These are phyloP conservation scores for Trimorus sp. DNA, from an alignment of 2,888 invertebrate species.

Conservation along the genomic window DNA sequence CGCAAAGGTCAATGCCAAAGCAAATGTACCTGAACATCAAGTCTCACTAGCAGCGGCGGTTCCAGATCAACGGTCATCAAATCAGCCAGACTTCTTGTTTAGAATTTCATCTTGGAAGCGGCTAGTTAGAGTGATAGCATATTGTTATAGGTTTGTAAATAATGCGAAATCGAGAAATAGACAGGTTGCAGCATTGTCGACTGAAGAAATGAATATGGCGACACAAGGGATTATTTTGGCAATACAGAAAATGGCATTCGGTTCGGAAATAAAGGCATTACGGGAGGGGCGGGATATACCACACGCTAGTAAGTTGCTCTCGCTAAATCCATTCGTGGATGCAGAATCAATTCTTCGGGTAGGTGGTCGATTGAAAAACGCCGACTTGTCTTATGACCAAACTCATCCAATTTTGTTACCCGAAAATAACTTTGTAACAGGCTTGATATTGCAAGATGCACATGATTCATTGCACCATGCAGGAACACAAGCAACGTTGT, in stretches of 20 bases:
- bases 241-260: neutral
- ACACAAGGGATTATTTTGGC: neutral
- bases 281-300: neutral
- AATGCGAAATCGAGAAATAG: neutral
- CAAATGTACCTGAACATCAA: neutral
- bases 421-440: conserved; percentile 14
- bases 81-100: neutral
- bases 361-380: conserved; percentile 36
- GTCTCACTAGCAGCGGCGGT: neutral
- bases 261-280: conserved; percentile 22
- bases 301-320: conserved; percentile 36
- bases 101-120: conserved; percentile 3
- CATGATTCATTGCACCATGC: conserved; percentile 33
- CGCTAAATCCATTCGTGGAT: conserved; percentile 23
- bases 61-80: neutral
- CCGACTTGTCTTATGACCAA: conserved; percentile 6
- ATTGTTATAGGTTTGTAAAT: conserved; percentile 15
- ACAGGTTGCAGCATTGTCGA: neutral
- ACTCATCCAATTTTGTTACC: conserved; percentile 31
- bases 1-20: neutral
- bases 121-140: conserved; percentile 2
- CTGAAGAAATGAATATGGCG: neutral
- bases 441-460: conserved; percentile 9
- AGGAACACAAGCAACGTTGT: conserved; percentile 27
- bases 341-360: conserved; percentile 17